These are phyloP conservation scores for Ridgeia piscesae DNA, from an alignment of 1,140 invertebrate genomes.

Conservation along the genomic window DNA sequence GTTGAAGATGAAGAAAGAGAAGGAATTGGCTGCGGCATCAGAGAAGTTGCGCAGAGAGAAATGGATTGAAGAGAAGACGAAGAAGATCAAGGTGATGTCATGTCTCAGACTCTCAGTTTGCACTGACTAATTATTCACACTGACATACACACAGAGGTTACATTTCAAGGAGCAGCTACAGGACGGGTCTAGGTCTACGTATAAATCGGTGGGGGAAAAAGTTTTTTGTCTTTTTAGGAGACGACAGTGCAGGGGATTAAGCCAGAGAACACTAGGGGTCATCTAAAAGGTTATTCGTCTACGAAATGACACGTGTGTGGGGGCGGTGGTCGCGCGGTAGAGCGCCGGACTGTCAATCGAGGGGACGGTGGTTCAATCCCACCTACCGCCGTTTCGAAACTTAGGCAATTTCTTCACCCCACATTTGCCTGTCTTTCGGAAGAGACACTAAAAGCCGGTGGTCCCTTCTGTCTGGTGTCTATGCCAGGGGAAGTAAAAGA, in stretches of 20 bases:
- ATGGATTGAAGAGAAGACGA: slow-evolving; percentile 60
- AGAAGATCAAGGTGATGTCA: slow-evolving; percentile 56
- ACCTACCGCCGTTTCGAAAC: no score
- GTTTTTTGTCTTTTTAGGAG: slow-evolving; percentile 40
- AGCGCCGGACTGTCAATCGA: no score
- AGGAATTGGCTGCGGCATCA: slow-evolving; percentile 55
- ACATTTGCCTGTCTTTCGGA: no score
- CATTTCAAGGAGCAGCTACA: not conserved
- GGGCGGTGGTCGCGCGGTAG: no score
- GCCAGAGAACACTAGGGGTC: not conserved
- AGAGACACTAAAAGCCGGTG: no score
- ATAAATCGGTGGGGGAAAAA: no score
- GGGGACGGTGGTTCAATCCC: no score
- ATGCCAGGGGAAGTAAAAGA: no score
- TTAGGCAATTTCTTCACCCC: no score
- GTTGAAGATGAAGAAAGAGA: slow-evolving; percentile 54
- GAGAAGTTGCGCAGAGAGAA: slow-evolving; percentile 58
- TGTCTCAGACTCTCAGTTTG: not conserved
- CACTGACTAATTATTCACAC: not conserved
- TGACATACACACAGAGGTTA: not conserved
- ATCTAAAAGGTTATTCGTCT: not conserved
- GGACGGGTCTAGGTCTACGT: not conserved
- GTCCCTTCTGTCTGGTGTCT: no score
- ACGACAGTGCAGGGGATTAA: slow-evolving; percentile 56
- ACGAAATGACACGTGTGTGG: no score